Percentiles rank a stretch among this genome's conserved stretches.
phyloP scores from a whole-genome alignment of 2,888 invertebrate genomes.

The Tetragonula carbonaria region DNA sequence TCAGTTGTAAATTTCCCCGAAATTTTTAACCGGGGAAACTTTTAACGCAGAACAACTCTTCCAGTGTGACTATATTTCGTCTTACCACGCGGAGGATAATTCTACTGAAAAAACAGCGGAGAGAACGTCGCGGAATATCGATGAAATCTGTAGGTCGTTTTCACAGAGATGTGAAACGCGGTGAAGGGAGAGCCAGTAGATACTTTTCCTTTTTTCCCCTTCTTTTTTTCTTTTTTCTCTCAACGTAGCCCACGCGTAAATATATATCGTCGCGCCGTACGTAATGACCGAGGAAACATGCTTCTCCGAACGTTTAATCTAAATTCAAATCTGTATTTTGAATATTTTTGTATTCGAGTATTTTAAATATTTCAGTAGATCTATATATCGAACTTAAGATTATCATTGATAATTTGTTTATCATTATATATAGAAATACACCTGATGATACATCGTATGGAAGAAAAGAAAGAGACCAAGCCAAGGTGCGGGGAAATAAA shows the following conservation, averaged over 20 bases:
- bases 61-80: not conserved
- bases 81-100: not conserved
- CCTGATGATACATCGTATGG: not conserved
- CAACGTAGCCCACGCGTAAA: slow-evolving; percentile 23
- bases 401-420: not conserved
- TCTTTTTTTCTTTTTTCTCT: not conserved
- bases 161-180: not conserved
- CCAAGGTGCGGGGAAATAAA: not conserved
- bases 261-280: slow-evolving; percentile 9
- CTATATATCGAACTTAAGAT: not conserved
- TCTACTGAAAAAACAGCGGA: not conserved
- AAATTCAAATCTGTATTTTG: not conserved
- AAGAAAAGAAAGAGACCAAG: not conserved
- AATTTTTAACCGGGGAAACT: no score
- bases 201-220: not conserved
- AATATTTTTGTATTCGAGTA: no score
- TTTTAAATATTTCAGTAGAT: not conserved
- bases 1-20: no score
- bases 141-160: not conserved
- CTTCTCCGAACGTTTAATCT: not conserved
- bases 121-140: not conserved
- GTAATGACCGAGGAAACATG: slow-evolving; percentile 19
- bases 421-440: not conserved
- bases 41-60: no score
- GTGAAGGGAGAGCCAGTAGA: slow-evolving; percentile 3